Percentiles rank a stretch among this genome's conserved stretches.
Conservation (phyloP, 2,888 invertebrate genomes). For the Ctena decussata region DNA sequence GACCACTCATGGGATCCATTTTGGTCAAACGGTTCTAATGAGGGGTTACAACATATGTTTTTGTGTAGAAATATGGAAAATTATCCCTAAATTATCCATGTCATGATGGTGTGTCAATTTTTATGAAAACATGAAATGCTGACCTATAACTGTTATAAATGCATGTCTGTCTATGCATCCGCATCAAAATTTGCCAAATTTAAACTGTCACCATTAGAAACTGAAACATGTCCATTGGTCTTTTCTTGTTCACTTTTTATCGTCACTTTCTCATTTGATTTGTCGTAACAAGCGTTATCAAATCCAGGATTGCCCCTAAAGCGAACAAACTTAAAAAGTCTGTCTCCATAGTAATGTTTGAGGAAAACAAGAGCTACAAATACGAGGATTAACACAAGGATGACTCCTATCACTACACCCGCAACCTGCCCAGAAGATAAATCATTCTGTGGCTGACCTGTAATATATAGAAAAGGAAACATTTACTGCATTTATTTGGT, state of each 20-base stretch:
- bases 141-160: not conserved
- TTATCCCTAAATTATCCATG: too few species aligned
- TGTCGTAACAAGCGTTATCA: constrained; percentile 59
- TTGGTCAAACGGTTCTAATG: too few species aligned
- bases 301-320: constrained; percentile 20
- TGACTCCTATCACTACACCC: constrained; percentile 45
- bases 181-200: not conserved
- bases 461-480: not conserved
- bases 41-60: too few species aligned
- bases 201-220: not conserved
- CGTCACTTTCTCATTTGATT: constrained; percentile 21
- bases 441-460: not conserved
- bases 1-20: too few species aligned
- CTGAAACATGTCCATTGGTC: not conserved
- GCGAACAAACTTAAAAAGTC: constrained; percentile 21
- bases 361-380: constrained; percentile 36
- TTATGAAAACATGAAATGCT: too few species aligned
- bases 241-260: constrained; percentile 22
- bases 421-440: constrained; percentile 43
- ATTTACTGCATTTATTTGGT: too few species aligned
- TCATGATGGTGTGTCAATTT: too few species aligned
- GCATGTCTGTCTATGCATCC: not conserved
- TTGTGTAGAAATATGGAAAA: too few species aligned
- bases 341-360: constrained; percentile 20
- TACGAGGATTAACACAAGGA: constrained; percentile 18